Conservation (phyloP, 2,888 invertebrate species). For the Limnephilus rhombicus region DNA sequence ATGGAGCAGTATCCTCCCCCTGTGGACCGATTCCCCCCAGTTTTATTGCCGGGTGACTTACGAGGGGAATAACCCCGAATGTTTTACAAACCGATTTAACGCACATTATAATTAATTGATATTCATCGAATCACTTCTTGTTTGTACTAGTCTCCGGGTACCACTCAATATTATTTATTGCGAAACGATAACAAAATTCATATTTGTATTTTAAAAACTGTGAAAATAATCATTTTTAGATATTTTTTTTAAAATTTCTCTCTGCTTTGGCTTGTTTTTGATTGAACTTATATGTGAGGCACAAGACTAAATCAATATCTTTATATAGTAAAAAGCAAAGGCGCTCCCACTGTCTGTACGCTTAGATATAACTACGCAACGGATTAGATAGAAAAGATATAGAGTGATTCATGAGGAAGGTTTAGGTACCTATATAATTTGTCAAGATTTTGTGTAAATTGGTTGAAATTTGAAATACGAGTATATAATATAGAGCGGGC, state of each 20-base stretch:
- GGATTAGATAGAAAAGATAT: too few relatives aligned
- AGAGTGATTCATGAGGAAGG: too few relatives aligned
- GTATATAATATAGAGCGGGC: too few relatives aligned
- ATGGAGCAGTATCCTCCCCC: background rate
- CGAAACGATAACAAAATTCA: background rate
- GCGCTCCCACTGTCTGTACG: too few relatives aligned
- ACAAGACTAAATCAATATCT: too few relatives aligned
- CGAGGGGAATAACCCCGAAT: conserved; percentile 38
- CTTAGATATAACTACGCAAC: too few relatives aligned
- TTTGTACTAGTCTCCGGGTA: background rate
- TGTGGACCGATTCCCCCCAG: conserved; percentile 28
- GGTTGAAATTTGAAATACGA: too few relatives aligned
- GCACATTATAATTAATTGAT: conserved; percentile 40
- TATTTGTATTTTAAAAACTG: background rate
- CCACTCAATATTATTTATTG: background rate
- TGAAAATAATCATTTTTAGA: background rate
- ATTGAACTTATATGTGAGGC: too few relatives aligned
- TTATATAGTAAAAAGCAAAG: too few relatives aligned
- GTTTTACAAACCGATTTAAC: conserved; percentile 47
- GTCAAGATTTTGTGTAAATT: too few relatives aligned
- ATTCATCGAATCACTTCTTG: conserved; percentile 36
- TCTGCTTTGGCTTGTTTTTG: background rate
- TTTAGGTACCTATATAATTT: too few relatives aligned
- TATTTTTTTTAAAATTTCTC: background rate
- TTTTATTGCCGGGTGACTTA: conserved; percentile 40